phyloP scores from a whole-genome alignment of 2,888 invertebrate species.

The Watsonalla binaria region DNA sequence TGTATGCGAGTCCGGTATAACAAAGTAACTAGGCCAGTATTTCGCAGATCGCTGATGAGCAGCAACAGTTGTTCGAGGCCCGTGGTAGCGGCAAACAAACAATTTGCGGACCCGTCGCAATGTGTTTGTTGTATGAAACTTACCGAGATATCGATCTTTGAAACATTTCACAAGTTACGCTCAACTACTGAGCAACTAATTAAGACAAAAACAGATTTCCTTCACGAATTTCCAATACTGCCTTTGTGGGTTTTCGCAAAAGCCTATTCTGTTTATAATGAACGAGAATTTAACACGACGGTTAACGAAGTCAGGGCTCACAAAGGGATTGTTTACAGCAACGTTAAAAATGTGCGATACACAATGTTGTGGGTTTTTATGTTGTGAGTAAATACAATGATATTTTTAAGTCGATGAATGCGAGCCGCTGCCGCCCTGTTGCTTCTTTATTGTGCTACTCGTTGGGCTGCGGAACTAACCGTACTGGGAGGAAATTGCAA shows the following conservation, averaged over 20 bases:
- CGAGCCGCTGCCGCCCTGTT: conserved; percentile 11
- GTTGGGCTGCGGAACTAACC: conserved; percentile 13
- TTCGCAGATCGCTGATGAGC: background rate
- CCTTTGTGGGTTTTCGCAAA: conserved; percentile 14
- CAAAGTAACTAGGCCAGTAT: background rate
- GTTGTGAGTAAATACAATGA: conserved; percentile 10
- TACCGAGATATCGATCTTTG: conserved; percentile 16
- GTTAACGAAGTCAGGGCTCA: conserved; percentile 4
- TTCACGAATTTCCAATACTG: conserved; percentile 22
- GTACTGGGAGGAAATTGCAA: conserved; percentile 26
- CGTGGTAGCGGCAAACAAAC: background rate
- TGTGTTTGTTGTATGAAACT: background rate
- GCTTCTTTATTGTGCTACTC: conserved; percentile 24
- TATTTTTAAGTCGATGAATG: conserved; percentile 5
- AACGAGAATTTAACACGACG: conserved; percentile 7
- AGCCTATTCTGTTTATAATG: conserved; percentile 12
- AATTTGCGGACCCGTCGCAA: background rate
- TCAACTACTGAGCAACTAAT: conserved; percentile 23
- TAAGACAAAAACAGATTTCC: conserved; percentile 22
- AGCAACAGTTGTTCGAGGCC: background rate
- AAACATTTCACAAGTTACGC: conserved; percentile 15
- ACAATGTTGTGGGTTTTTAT: conserved; percentile 6
- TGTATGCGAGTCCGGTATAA: background rate
- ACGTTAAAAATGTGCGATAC: conserved; percentile 7
- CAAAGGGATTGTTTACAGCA: conserved; percentile 8